Conservation (phyloP, 2,113 vertebrate genomes). For the Silurus glanis region DNA sequence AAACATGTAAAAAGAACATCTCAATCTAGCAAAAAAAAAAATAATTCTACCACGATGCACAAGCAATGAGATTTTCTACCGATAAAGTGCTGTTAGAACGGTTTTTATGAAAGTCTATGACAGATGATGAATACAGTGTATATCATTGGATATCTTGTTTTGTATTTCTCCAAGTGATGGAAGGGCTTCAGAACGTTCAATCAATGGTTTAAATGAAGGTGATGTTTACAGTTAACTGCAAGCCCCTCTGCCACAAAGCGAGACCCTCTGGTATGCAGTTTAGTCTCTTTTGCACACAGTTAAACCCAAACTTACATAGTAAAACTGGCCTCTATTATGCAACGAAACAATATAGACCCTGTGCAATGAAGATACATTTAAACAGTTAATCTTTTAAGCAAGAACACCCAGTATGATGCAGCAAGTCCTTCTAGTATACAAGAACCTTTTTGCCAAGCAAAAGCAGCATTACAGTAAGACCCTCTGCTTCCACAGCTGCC, state of each 20-base stretch:
- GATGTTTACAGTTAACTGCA: neutral
- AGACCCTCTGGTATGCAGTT: neutral
- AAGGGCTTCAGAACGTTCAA: too few species aligned
- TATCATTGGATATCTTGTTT: too few species aligned
- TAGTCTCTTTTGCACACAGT: too few species aligned
- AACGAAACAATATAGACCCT: neutral
- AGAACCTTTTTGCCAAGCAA: too few species aligned
- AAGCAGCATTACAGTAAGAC: neutral
- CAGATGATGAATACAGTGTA: too few species aligned
- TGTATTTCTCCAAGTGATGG: too few species aligned
- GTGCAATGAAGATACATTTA: neutral
- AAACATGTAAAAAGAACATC: neutral
- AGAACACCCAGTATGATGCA: neutral
- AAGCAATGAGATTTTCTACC: neutral
- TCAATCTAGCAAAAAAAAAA: neutral
- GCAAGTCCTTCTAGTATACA: neutral
- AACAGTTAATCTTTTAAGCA: neutral
- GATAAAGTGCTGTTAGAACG: neutral
- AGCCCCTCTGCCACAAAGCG: neutral
- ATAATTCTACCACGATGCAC: too few species aligned
- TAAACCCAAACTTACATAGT: too few species aligned
- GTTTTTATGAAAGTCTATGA: neutral
- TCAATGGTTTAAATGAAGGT: too few species aligned
- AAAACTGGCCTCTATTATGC: neutral
- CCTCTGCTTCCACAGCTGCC: neutral